Percentiles rank a stretch among this genome's conserved stretches.
These are phyloP conservation scores for Ptychoptera albimana DNA, from an alignment of 2,888 invertebrate species.

Conservation along the genomic window DNA sequence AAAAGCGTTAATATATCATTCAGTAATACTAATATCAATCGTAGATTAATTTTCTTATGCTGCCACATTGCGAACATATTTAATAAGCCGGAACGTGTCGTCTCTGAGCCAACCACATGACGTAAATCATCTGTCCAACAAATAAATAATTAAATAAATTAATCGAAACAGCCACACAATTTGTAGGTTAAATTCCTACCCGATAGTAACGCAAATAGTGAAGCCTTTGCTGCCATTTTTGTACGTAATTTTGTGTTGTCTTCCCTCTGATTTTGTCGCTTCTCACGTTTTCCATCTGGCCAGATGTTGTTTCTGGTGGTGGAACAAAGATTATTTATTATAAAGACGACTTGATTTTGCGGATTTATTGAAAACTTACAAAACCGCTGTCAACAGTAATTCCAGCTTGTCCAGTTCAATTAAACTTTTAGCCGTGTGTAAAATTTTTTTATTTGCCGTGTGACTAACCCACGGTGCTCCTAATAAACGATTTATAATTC, in stretches of 20 bases:
- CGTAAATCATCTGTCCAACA: conserved; percentile 35
- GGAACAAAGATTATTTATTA: neutral
- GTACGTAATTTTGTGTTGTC: conserved; percentile 40
- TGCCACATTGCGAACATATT: conserved; percentile 43
- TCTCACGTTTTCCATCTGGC: conserved; percentile 34
- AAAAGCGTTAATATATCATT: conserved; percentile 38
- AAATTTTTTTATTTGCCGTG: conserved; percentile 64
- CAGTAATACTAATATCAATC: conserved; percentile 39
- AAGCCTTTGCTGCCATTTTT: conserved; percentile 57
- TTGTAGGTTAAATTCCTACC: no score
- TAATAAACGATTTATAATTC: conserved; percentile 51
- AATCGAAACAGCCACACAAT: conserved; percentile 31
- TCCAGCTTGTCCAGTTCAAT: conserved; percentile 67
- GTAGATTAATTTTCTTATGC: conserved; percentile 37
- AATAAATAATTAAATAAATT: conserved; percentile 8
- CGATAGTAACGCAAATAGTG: conserved; percentile 53
- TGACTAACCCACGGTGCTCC: conserved; percentile 42
- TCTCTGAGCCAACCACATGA: conserved; percentile 41
- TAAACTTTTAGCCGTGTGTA: conserved; percentile 60
- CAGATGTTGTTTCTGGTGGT: conserved; percentile 38
- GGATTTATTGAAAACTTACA: conserved; percentile 10
- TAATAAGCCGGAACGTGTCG: conserved; percentile 37
- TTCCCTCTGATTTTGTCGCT: conserved; percentile 10
- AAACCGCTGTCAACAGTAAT: conserved; percentile 22
- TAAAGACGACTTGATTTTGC: neutral